Evolutionary conservation across 1,140 invertebrate species (phyloP).

Genomic region (Zaprionus camerounensis): DNA sequence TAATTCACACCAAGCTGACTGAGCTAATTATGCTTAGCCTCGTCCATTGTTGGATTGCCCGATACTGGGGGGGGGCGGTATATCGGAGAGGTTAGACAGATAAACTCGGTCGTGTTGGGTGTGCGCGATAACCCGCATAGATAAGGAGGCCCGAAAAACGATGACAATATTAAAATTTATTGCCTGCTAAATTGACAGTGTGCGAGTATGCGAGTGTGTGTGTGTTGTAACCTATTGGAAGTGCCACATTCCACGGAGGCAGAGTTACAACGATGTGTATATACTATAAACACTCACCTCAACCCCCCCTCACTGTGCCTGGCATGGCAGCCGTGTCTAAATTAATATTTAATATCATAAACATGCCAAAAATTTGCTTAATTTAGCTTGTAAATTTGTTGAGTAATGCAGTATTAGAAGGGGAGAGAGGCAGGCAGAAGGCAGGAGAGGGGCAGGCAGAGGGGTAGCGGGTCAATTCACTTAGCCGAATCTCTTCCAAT

Average conservation of each 20-base stretch:
- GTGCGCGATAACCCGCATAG: conserved; percentile 74
- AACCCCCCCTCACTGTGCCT: background rate
- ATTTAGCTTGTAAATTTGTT: conserved; percentile 61
- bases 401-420: conserved; percentile 5
- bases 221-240: conserved; percentile 25
- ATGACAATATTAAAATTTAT: conserved; percentile 73
- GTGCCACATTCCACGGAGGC: conserved; percentile 10
- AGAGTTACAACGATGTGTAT: conserved; percentile 3
- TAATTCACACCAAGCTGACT: conserved; percentile 59
- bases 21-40: conserved; percentile 63
- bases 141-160: conserved; percentile 51
- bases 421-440: background rate
- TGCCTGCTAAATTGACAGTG: conserved; percentile 61
- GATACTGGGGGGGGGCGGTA: conserved; percentile 1
- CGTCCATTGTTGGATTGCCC: background rate
- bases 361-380: conserved; percentile 49
- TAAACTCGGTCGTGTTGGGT: conserved; percentile 53
- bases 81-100: conserved; percentile 27
- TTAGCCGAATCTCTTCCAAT: conserved; percentile 54
- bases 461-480: conserved; percentile 27
- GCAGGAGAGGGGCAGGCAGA: background rate
- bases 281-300: background rate
- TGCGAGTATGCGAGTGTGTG: conserved; percentile 11
- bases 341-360: conserved; percentile 48
- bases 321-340: background rate